phyloP scores from a whole-genome alignment of 2,797 vertebrate genomes.

The Leuciscus waleckii region DNA sequence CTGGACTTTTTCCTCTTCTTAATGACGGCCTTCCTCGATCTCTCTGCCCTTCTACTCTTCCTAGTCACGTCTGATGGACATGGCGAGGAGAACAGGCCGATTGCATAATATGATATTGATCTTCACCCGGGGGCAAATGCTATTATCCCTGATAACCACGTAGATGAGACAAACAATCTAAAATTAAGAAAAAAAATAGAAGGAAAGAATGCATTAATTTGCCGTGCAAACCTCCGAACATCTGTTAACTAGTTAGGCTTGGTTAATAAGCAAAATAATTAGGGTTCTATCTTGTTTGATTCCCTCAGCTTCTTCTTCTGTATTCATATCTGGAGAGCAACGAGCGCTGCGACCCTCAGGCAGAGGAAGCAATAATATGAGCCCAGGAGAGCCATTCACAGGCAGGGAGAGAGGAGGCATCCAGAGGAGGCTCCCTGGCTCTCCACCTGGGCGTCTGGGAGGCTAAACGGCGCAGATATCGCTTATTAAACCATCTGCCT shows the following conservation, averaged over 20 bases:
- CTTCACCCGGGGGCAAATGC: constrained; percentile 55
- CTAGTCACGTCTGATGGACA: constrained; percentile 75
- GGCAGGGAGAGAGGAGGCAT: constrained; percentile 65
- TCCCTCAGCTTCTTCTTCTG: constrained; percentile 61
- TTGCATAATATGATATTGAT: constrained; percentile 67
- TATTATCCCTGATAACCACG: constrained; percentile 55
- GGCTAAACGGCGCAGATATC: constrained; percentile 82
- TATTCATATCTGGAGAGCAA: constrained; percentile 82
- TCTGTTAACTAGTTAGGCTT: constrained; percentile 62
- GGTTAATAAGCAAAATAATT: constrained; percentile 66
- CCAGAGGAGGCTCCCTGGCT: constrained; percentile 69
- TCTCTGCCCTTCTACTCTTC: constrained; percentile 73
- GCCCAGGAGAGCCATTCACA: constrained; percentile 85
- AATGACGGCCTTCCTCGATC: constrained; percentile 77
- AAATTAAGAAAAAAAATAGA: constrained; percentile 23
- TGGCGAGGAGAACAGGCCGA: constrained; percentile 55
- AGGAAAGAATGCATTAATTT: constrained; percentile 48
- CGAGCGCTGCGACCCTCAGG: constrained; percentile 82
- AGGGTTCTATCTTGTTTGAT: constrained; percentile 64
- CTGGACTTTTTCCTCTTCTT: constrained; percentile 78
- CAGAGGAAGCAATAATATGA: constrained; percentile 85
- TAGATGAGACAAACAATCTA: constrained; percentile 59
- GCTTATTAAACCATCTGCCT: constrained; percentile 89
- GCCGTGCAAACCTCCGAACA: constrained; percentile 56
- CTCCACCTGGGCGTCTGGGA: constrained; percentile 84